phyloP scores from a whole-genome alignment of 1,140 invertebrate species.

The Drosophila bocqueti region DNA sequence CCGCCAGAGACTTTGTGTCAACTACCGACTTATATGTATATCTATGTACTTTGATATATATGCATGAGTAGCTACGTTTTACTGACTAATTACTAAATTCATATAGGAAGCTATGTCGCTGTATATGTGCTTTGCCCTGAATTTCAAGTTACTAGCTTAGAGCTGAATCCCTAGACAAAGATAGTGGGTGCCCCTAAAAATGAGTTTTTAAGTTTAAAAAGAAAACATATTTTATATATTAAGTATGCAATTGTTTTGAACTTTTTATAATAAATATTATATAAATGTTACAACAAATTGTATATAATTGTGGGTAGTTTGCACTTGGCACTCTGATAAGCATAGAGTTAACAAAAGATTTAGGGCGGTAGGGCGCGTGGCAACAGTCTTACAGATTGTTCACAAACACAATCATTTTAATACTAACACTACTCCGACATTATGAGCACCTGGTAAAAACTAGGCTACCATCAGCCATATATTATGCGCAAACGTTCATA shows the following conservation, averaged over 20 bases:
- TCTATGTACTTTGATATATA: background rate
- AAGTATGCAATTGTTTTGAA: background rate
- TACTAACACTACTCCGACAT: background rate
- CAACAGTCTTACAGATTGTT: background rate
- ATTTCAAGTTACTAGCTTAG: background rate
- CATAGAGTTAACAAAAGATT: background rate
- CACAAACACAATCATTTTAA: background rate
- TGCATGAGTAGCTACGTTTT: background rate
- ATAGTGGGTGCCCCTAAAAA: background rate
- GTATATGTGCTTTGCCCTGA: background rate
- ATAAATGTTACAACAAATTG: background rate
- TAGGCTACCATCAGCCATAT: slow-evolving; percentile 7
- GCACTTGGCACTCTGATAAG: background rate
- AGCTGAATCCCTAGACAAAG: background rate
- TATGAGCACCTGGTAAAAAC: slow-evolving; percentile 1
- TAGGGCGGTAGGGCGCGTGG: background rate
- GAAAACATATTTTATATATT: background rate
- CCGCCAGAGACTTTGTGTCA: background rate
- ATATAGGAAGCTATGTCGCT: slow-evolving; percentile 1
- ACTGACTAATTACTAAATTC: slow-evolving; percentile 7
- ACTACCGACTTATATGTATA: background rate
- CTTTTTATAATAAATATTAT: background rate
- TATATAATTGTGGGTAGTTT: background rate
- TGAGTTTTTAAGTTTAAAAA: background rate
- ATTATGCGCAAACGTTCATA: background rate